Conservation (phyloP, 2,113 vertebrate species). For the Picathartes gymnocephalus region DNA sequence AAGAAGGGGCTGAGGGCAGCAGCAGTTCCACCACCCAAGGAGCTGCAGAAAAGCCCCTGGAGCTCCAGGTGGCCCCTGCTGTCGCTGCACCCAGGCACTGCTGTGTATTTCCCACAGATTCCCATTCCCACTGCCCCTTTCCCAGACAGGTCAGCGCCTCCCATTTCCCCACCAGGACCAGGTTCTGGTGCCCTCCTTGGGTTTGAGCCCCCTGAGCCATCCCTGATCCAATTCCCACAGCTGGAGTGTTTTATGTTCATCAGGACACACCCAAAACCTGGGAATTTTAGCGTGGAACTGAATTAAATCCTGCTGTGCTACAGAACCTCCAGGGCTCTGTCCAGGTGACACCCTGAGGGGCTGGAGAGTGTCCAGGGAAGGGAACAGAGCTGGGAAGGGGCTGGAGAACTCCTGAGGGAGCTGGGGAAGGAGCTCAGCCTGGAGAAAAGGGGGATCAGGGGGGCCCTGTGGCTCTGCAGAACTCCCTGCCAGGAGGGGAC, state of each 20-base stretch:
- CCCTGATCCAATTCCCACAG: neutral
- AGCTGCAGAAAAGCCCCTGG: neutral
- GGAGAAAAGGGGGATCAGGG: neutral
- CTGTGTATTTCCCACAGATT: fast-evolving
- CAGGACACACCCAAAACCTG: neutral
- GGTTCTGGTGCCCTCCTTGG: neutral
- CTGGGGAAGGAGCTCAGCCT: neutral
- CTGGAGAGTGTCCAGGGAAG: fast-evolving
- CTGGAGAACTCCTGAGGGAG: neutral
- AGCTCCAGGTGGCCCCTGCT: neutral
- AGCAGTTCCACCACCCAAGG: fast-evolving
- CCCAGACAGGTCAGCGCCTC: no score
- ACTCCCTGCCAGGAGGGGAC: neutral
- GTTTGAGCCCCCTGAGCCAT: neutral
- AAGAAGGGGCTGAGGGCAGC: neutral
- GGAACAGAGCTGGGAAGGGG: neutral
- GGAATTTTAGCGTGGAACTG: neutral
- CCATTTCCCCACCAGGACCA: neutral
- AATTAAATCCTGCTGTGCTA: neutral
- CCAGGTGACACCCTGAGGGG: neutral
- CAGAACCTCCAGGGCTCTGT: neutral
- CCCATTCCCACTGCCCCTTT: neutral
- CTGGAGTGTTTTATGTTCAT: fast-evolving
- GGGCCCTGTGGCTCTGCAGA: neutral
- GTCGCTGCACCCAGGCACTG: neutral